Evolutionary conservation across 2,888 invertebrate genomes (phyloP).

Genomic region (Yponomeuta plumbellus): DNA sequence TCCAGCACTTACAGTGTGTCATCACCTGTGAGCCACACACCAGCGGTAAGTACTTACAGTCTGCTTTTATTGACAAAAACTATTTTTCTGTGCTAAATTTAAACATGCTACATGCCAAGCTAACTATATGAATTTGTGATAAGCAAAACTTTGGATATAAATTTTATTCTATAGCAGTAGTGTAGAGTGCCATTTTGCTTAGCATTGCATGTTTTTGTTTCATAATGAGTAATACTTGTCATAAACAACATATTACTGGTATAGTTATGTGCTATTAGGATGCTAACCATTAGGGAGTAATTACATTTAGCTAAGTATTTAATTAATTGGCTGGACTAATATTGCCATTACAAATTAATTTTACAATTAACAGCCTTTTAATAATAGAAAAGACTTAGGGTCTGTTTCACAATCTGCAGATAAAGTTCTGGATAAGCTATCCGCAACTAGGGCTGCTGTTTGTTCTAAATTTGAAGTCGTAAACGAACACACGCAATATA

Average conservation of each 20-base stretch:
- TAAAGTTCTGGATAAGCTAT: no score
- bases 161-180: background rate
- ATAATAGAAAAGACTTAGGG: no score
- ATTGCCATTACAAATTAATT: no score
- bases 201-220: background rate
- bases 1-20: slow-evolving; percentile 41
- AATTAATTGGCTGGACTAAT: no score
- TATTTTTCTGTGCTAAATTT: slow-evolving; percentile 5
- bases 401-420: no score
- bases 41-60: slow-evolving; percentile 2
- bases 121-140: slow-evolving; percentile 29
- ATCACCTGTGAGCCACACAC: slow-evolving; percentile 30
- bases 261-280: no score
- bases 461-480: no score
- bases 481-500: no score
- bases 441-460: no score
- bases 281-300: background rate
- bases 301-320: no score
- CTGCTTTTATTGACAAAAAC: background rate
- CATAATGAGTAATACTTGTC: background rate
- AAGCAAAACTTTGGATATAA: slow-evolving; percentile 41
- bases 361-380: no score
- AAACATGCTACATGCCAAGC: background rate
- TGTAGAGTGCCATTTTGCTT: background rate
- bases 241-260: background rate